Percentiles rank a stretch among this genome's conserved stretches.
Conservation (phyloP, 2,113 vertebrate species). For the Sigmodon hispidus region DNA sequence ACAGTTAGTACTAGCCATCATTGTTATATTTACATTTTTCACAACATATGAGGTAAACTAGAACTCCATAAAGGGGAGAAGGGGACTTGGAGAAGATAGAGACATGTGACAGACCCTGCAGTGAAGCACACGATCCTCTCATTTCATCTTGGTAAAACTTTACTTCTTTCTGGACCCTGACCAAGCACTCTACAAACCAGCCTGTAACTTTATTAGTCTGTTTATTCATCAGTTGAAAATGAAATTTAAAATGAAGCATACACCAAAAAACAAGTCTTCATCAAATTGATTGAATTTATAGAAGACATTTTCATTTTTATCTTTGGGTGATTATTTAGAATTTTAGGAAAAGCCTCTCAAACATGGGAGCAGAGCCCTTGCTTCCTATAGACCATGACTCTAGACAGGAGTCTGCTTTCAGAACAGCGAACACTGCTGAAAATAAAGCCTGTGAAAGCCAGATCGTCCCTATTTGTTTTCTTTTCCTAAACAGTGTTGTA, state of each 20-base stretch:
- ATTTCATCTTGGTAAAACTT: neutral
- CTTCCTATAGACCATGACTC: neutral
- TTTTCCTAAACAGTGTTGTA: neutral
- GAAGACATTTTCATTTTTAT: neutral
- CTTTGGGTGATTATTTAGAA: neutral
- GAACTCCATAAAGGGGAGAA: neutral
- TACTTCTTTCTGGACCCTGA: neutral
- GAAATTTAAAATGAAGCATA: neutral
- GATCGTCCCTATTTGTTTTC: neutral
- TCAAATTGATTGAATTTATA: neutral
- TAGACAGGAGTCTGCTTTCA: neutral
- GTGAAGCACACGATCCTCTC: neutral
- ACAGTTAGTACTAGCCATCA: neutral
- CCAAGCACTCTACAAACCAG: neutral
- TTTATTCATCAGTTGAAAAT: neutral
- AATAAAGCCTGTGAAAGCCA: neutral
- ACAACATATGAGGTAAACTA: neutral
- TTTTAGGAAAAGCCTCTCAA: constrained; percentile 14
- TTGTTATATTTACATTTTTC: neutral
- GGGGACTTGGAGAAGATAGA: neutral
- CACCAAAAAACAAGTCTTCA: neutral
- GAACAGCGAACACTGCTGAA: neutral
- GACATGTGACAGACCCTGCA: fast-evolving
- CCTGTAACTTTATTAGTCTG: neutral
- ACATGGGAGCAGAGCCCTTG: neutral